A percentile compares a stretch with the other conserved stretches of the same genome.
Conservation (phyloP, 2,888 invertebrate genomes). For the Cecidostiba fungosa region DNA sequence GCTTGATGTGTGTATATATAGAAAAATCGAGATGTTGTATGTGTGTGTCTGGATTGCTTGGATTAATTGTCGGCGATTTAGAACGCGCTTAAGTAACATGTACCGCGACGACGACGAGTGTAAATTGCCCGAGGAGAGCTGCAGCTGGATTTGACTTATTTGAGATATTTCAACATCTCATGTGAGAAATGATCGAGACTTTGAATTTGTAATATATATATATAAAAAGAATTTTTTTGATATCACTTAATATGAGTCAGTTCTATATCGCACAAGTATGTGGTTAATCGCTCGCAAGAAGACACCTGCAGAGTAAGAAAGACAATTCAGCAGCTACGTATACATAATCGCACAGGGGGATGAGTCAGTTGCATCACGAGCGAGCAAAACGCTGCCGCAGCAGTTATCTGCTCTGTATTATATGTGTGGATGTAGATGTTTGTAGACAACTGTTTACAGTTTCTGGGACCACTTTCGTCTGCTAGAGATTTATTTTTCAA, state of each 20-base stretch:
- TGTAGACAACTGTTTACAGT: too few relatives aligned
- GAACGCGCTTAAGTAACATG: not conserved
- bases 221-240: too few relatives aligned
- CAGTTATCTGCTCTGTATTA: not conserved
- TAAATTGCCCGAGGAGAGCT: not conserved
- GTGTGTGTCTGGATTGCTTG: not conserved
- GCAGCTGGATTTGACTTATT: not conserved
- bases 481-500: too few relatives aligned
- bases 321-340: not conserved
- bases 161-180: not conserved
- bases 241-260: too few relatives aligned
- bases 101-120: not conserved
- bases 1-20: not conserved
- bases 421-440: not conserved
- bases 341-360: not conserved
- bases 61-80: not conserved
- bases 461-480: too few relatives aligned
- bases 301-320: not conserved
- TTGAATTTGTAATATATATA: too few relatives aligned
- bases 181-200: not conserved
- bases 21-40: not conserved
- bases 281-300: not conserved
- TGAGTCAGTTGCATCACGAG: not conserved
- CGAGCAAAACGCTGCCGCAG: not conserved
- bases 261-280: not conserved